Evolutionary conservation across 1,140 invertebrate species (phyloP).

Genomic region (Aphaenogaster ashmeadi): DNA sequence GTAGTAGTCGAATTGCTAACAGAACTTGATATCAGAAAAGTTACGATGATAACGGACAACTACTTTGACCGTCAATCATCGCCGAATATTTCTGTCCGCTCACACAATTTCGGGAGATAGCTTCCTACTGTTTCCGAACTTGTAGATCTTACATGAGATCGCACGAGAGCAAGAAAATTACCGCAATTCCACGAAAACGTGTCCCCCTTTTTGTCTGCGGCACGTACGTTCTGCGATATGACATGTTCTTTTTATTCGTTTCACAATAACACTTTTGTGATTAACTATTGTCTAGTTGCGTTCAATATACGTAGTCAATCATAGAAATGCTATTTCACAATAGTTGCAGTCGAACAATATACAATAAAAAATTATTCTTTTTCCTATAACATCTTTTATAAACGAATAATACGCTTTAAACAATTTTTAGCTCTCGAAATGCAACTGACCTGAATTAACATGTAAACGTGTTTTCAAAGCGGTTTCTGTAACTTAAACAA

Average conservation of each 20-base stretch:
- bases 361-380: background rate
- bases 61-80: constrained; percentile 7
- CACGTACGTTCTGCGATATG: constrained; percentile 50
- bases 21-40: background rate
- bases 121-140: background rate
- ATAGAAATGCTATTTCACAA: background rate
- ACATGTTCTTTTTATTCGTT: background rate
- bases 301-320: background rate
- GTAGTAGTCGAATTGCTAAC: background rate
- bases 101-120: constrained; percentile 18
- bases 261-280: background rate
- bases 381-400: background rate
- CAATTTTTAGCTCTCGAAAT: background rate
- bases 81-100: constrained; percentile 19
- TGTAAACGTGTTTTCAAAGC: background rate
- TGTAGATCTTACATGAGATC: background rate
- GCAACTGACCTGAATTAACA: background rate
- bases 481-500: background rate
- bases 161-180: constrained; percentile 42
- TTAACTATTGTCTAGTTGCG: background rate
- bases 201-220: constrained; percentile 17
- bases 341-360: background rate
- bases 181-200: constrained; percentile 50
- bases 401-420: background rate
- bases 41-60: background rate